phyloP scores from a whole-genome alignment of 2,797 vertebrate genomes.

The Falco biarmicus region DNA sequence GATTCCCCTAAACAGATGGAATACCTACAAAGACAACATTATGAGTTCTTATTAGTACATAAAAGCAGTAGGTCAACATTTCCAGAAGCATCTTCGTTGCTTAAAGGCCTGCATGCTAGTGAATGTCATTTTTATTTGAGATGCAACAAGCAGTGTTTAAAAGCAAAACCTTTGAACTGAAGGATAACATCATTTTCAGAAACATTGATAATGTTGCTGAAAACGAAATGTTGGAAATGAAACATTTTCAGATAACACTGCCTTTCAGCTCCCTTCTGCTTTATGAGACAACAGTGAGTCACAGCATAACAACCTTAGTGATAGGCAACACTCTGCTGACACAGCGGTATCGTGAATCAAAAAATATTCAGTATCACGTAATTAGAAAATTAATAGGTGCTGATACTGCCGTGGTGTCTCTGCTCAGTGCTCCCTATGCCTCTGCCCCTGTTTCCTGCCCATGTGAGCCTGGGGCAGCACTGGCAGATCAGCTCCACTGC shows the following conservation, averaged over 20 bases:
- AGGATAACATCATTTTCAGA: neutral
- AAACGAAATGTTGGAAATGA: neutral
- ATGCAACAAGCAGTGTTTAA: neutral
- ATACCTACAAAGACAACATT: neutral
- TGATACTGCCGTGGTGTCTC: neutral
- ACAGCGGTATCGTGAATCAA: neutral
- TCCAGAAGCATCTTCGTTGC: neutral
- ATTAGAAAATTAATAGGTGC: neutral
- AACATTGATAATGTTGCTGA: neutral
- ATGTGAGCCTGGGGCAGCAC: neutral
- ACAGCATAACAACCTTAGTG: neutral
- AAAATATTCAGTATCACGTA: neutral
- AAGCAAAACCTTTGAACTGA: conserved; percentile 2
- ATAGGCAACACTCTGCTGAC: neutral
- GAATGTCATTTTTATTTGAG: neutral
- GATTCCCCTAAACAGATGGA: neutral
- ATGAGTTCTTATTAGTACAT: neutral
- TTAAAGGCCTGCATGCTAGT: neutral
- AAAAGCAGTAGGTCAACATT: neutral
- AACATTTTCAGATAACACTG: neutral
- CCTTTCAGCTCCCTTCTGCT: neutral
- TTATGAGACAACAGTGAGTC: neutral
- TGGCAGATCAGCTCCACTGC: neutral
- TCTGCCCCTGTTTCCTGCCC: neutral
- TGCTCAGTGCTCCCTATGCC: neutral